Evolutionary conservation across 2,113 vertebrate genomes (phyloP), one percentile per base, ranked within the genome.

Genomic region (Cryptoleucopteryx plumbea): DNA sequence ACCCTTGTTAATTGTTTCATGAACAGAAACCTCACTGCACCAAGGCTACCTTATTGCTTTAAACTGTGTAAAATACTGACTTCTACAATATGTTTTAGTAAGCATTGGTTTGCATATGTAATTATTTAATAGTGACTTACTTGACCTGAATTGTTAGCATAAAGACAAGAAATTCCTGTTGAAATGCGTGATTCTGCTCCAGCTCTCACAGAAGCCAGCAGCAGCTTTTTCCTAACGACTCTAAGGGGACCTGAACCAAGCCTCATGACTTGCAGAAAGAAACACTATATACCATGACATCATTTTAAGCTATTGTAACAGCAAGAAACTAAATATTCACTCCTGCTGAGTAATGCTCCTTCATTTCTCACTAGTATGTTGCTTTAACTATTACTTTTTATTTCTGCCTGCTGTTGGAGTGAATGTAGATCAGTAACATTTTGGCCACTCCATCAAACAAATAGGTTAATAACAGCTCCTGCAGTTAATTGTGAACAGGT

Each of bases 391-490:
- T 38, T 47, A 34, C 31, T 77, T 27, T 38, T 81, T 94, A 71
- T 74, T 73, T 77, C 72, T 86, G 45, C 80, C 74, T 58, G 73
- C 79, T 97, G 61, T 84, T 81, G 85, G 58, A 94, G 86, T 17
- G 15, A 47, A 95, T 58, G 38, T 75, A 83, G 93, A 90, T 71
- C 86, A 93, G 53, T 66, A 90, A 93, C 77, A 63, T 38, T 88
- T 87, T 80, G 91, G 74, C 85, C 90, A 74, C 85, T 72, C 74
- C 86, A 63, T 74, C 74, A 96, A 88, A 74, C 81, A 98, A 97
- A 75, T 75, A 96, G 95, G 95, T 90, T 98, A 97, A 97, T 94
- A 95, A 97, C 94, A 97, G 93, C 77, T 97, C 90, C 81, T 94
- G 82, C n/a, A 95, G 96, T 96, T 91, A 94, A 91, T 78, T 93